These are phyloP conservation scores for Nothobranchius furzeri DNA, from an alignment of 2,113 vertebrate species.

Conservation along the genomic window DNA sequence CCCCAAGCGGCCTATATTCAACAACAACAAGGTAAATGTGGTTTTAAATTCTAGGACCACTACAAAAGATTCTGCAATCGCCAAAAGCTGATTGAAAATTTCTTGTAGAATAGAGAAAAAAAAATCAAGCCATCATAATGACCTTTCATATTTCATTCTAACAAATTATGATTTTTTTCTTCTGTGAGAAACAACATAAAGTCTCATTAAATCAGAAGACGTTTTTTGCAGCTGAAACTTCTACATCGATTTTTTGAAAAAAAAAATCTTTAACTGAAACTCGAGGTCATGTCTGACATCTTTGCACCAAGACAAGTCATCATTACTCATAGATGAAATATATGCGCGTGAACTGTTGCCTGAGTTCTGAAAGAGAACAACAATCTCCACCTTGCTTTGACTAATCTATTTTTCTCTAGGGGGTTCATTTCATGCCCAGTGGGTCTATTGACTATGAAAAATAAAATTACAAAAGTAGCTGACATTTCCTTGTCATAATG, in stretches of 20 bases:
- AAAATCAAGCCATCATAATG: background rate
- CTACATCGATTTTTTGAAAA: background rate
- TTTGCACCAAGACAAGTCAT: background rate
- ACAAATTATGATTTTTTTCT: too few relatives aligned
- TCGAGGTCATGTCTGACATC: background rate
- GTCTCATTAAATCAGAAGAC: too few relatives aligned
- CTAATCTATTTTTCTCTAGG: background rate
- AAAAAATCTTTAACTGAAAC: background rate
- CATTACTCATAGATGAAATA: background rate
- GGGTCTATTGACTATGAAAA: constrained; percentile 9
- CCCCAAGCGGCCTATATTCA: too few relatives aligned
- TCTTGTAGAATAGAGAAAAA: background rate
- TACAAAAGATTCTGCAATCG: too few relatives aligned
- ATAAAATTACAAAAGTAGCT: constrained; percentile 6
- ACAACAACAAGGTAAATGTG: too few relatives aligned
- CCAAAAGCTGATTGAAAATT: too few relatives aligned
- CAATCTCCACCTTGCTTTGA: background rate
- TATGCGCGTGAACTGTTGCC: background rate
- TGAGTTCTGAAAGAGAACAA: background rate
- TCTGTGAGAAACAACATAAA: too few relatives aligned
- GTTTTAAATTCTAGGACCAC: too few relatives aligned
- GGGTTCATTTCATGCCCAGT: background rate
- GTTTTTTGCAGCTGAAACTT: too few relatives aligned
- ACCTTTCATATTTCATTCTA: background rate
- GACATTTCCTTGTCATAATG: background rate